A percentile compares a stretch with the other conserved stretches of the same genome.
Conservation (phyloP, 64 coral and sea anemone species). For the Platygyra sinensis region DNA sequence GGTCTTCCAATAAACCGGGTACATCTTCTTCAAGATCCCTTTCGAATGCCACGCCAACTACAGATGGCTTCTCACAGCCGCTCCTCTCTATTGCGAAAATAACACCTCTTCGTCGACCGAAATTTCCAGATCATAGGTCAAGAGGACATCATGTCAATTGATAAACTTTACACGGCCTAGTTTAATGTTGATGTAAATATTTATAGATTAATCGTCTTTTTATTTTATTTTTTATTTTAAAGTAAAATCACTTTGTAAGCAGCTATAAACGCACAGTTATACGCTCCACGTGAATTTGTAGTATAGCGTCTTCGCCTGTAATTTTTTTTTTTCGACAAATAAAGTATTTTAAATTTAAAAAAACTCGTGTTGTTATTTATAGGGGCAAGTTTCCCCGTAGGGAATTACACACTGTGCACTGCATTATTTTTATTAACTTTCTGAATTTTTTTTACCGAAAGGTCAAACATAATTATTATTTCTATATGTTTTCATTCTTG, state of each 20-base stretch:
- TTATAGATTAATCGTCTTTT: not conserved
- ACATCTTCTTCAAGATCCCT: too few relatives aligned
- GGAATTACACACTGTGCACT: too few relatives aligned
- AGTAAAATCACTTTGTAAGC: not conserved
- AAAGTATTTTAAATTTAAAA: too few relatives aligned
- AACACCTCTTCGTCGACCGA: not conserved
- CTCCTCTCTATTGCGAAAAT: constrained; percentile 12
- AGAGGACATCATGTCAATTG: not conserved
- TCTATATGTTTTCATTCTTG: too few relatives aligned
- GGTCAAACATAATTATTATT: too few relatives aligned
- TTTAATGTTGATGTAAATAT: not conserved
- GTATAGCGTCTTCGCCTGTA: not conserved
- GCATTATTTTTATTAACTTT: too few relatives aligned
- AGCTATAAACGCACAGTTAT: not conserved
- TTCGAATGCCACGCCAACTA: not conserved
- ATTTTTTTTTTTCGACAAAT: too few relatives aligned
- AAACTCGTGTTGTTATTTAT: too few relatives aligned
- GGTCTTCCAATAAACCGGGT: not conserved
- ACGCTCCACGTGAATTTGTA: not conserved
- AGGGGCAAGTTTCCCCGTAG: too few relatives aligned
- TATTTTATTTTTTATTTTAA: too few relatives aligned
- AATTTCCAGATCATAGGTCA: not conserved
- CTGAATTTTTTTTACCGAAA: too few relatives aligned
- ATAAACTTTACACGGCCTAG: not conserved
- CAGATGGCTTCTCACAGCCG: not conserved